Base-by-base conservation (phyloP, 2,113 vertebrate genomes). In the Amphiprion ocellaris region DNA sequence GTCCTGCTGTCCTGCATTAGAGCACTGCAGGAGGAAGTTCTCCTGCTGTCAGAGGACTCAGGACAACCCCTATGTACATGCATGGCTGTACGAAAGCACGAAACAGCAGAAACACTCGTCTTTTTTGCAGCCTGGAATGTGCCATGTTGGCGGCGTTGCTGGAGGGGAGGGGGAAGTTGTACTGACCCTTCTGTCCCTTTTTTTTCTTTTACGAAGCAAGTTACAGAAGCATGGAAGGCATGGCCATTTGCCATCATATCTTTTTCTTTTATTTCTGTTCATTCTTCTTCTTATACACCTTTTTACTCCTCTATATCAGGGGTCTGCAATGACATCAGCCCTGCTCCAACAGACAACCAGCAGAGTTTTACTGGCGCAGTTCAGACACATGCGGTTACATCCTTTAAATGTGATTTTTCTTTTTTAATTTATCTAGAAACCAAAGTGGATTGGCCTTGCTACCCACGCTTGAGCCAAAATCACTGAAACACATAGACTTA, bases 151-250 rank as follows among this genome's bases (percentile, higher is more conserved):
- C 39, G 65, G 39, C 52, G 63, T 23, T 85, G 24, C 30, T 66
- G 64, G 26, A 56, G 39, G 55, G 17, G 6, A 3, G 39, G 21
- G 59, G 54, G 74, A 52, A 80, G 67, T 62, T 50, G 0, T 60
- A 77, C 62, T 83, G 66, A 87, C 23, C 75, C 59, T 62, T 81
- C 33, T 74, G 41, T 41, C 26, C 56, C 21, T 46, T 61, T 56
- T 56, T 61, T 69, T 73, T 71, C 30, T 78, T 72, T 82, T 49
- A 69, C 62, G 60, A 83, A 81, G 61, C 59, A 75, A 82, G 30
- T 84, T 15, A 72, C 64, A 86, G 83, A 86, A 83, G 92, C 93
- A 95, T 93, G 92, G 77, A 86, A 89, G 78, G 90, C 92, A 92
- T 93, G 90, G 84, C 62, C 28, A 23, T 80, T 86, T 88, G 81